phyloP scores from a whole-genome alignment of 2,113 vertebrate genomes.

The Gobius niger region DNA sequence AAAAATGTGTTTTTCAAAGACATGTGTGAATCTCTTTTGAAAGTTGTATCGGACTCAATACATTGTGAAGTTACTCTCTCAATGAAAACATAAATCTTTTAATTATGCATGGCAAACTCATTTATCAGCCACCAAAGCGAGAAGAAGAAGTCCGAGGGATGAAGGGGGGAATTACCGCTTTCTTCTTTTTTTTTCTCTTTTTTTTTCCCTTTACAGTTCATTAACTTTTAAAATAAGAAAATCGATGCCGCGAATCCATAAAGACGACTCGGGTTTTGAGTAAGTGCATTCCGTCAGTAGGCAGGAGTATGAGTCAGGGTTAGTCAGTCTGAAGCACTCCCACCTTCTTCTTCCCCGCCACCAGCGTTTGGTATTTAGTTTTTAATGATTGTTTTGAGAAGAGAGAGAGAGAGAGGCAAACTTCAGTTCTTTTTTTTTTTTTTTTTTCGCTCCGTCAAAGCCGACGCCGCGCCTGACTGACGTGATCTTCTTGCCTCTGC shows the following conservation, averaged over 20 bases:
- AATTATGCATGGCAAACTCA: conserved; percentile 53
- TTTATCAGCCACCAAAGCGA: conserved; percentile 44
- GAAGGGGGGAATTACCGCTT: conserved; percentile 20
- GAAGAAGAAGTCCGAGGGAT: conserved; percentile 26
- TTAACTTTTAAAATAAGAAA: conserved; percentile 71
- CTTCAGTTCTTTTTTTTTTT: conserved; percentile 15
- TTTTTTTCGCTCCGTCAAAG: conserved; percentile 39
- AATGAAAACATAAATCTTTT: conserved; percentile 55
- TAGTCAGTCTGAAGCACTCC: conserved; percentile 46
- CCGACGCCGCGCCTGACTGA: conserved; percentile 20
- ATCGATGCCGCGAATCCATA: conserved; percentile 67
- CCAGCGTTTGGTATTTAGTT: conserved; percentile 56
- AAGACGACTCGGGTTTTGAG: conserved; percentile 55
- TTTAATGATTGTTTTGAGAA: conserved; percentile 63
- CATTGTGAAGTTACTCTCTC: conserved; percentile 21
- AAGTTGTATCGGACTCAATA: conserved; percentile 18
- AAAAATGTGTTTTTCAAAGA: too few species aligned
- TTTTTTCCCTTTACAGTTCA: conserved; percentile 47
- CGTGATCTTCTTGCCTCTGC: conserved; percentile 33
- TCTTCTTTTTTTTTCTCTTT: too few species aligned
- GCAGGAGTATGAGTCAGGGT: conserved; percentile 53
- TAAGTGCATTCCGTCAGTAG: conserved; percentile 57
- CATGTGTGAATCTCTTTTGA: too few species aligned
- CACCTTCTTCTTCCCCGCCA: conserved; percentile 56
- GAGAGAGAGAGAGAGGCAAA: conserved; percentile 12